These are phyloP conservation scores for Dicroscelio sp. DNA, from an alignment of 2,888 invertebrate species.

Conservation along the genomic window DNA sequence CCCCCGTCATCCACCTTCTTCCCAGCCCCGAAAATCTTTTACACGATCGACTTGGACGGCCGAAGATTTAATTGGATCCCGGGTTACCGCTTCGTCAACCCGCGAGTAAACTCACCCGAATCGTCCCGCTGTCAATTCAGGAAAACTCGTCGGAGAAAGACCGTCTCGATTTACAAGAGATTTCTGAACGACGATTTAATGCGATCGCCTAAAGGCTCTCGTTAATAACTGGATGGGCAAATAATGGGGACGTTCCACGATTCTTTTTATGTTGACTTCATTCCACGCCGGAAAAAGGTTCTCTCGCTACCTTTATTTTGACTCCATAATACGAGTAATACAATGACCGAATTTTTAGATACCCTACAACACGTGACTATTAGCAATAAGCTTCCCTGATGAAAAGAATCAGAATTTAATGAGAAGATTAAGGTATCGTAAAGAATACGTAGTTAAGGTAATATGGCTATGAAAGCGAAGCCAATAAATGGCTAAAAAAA, in stretches of 20 bases:
- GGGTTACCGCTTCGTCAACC: too few relatives aligned
- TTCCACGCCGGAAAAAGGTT: conserved; percentile 75
- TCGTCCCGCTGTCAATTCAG: conserved; percentile 68
- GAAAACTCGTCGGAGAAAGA: conserved; percentile 72
- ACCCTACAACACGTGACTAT: too few relatives aligned
- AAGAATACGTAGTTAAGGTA: too few relatives aligned
- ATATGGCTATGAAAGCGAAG: too few relatives aligned
- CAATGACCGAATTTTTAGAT: conserved; percentile 77
- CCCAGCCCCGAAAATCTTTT: too few relatives aligned
- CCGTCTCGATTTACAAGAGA: conserved; percentile 78
- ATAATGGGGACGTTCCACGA: conserved; percentile 83
- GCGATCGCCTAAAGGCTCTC: conserved; percentile 85
- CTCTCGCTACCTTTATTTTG: conserved; percentile 82
- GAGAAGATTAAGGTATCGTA: too few relatives aligned
- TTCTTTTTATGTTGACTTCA: conserved; percentile 74
- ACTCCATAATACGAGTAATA: conserved; percentile 86
- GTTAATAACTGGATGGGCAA: conserved; percentile 86
- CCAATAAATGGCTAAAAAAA: too few relatives aligned
- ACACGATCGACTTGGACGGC: too few relatives aligned
- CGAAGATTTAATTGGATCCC: too few relatives aligned
- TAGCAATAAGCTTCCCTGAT: not conserved
- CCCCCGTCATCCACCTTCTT: too few relatives aligned
- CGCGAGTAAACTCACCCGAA: conserved; percentile 67
- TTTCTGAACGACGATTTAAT: conserved; percentile 82
- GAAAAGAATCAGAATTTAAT: too few relatives aligned